These are phyloP conservation scores for Cecropterus lyciades DNA, from an alignment of 1,140 invertebrate genomes.

Conservation along the genomic window DNA sequence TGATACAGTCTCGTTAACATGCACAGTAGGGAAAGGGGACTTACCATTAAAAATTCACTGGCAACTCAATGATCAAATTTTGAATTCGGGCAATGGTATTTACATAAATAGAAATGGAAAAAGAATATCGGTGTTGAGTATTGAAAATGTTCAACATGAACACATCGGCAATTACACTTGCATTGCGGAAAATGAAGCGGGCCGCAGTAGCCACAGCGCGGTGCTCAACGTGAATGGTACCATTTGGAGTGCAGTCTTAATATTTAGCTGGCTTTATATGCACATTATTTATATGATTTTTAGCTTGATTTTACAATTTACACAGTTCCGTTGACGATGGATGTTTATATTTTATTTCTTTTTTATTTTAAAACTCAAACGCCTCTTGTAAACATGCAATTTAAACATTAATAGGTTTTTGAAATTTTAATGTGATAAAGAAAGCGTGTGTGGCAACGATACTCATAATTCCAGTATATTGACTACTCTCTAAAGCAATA, in stretches of 20 bases:
- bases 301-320: conserved; percentile 12
- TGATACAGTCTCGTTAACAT: conserved; percentile 90
- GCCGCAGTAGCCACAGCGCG: conserved; percentile 84
- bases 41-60: conserved; percentile 88
- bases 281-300: conserved; percentile 24
- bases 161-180: conserved; percentile 94
- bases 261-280: conserved; percentile 25
- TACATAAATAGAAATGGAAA: conserved; percentile 81
- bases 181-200: conserved; percentile 90
- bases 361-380: background rate
- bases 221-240: conserved; percentile 86
- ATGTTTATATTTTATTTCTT: too few relatives aligned
- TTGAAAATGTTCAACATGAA: conserved; percentile 87
- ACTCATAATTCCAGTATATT: background rate
- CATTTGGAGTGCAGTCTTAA: conserved; percentile 28
- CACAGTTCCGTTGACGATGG: background rate
- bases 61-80: conserved; percentile 85
- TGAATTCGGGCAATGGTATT: conserved; percentile 73
- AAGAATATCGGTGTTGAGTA: conserved; percentile 82
- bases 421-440: too few relatives aligned
- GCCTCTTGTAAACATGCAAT: background rate
- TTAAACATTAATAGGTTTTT: too few relatives aligned
- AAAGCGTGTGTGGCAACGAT: conserved; percentile 28
- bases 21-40: conserved; percentile 89
- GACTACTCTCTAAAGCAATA: conserved; percentile 3